phyloP scores from a whole-genome alignment of 2,888 invertebrate genomes.

The Melanargia galathea region DNA sequence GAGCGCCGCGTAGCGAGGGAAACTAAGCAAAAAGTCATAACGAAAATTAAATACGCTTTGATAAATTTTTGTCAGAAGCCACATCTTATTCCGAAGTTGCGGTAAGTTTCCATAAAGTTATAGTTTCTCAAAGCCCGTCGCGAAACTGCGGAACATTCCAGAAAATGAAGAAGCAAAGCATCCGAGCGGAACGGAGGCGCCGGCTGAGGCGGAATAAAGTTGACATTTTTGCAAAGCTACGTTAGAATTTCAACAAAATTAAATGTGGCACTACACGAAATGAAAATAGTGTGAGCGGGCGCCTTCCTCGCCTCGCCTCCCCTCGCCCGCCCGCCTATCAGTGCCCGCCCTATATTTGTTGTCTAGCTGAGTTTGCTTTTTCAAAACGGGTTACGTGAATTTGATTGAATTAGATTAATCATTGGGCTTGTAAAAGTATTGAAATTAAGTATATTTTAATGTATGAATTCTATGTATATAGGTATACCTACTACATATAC shows the following conservation, averaged over 20 bases:
- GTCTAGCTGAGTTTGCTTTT: conserved; percentile 46
- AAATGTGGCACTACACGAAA: conserved; percentile 81
- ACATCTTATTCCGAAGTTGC: conserved; percentile 73
- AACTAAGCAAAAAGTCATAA: conserved; percentile 69
- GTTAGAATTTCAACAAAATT: conserved; percentile 81
- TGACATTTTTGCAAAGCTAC: conserved; percentile 83
- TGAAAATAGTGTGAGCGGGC: conserved; percentile 72
- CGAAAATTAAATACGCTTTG: conserved; percentile 80
- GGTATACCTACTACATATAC: no score
- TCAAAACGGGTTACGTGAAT: conserved; percentile 2
- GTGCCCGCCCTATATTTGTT: conserved; percentile 59
- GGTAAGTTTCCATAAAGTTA: conserved; percentile 80
- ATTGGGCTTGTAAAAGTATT: not conserved
- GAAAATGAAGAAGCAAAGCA: conserved; percentile 79
- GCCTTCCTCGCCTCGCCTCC: conserved; percentile 21
- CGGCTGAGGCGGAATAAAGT: conserved; percentile 80
- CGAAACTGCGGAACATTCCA: conserved; percentile 75
- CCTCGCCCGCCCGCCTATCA: conserved; percentile 27
- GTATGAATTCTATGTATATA: no score
- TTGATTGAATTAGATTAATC: conserved; percentile 3
- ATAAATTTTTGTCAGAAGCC: conserved; percentile 77
- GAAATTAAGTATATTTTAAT: not conserved
- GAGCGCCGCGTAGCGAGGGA: conserved; percentile 26
- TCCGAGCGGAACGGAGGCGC: conserved; percentile 73
- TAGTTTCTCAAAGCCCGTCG: conserved; percentile 80